Conservation (phyloP, 1,140 invertebrate species). For the Drosophila insularis region DNA sequence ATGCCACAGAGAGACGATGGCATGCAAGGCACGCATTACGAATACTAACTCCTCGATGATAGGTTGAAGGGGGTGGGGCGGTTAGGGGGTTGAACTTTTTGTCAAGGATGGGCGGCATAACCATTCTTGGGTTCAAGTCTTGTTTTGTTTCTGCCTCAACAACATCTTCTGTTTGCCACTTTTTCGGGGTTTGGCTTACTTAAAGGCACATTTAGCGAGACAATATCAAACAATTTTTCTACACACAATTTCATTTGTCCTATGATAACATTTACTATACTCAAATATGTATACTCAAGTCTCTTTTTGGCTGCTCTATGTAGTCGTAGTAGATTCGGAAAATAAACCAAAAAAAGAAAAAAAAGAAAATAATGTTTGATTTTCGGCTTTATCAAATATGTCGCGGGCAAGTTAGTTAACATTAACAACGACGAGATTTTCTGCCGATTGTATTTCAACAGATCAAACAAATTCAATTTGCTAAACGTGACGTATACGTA, state of each 20-base stretch:
- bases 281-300: not conserved
- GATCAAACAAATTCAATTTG: not conserved
- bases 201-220: not conserved
- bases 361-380: not conserved
- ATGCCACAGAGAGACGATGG: not conserved
- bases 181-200: not conserved
- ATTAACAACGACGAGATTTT: no score
- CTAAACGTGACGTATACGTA: not conserved
- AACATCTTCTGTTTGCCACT: conserved; percentile 15
- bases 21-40: not conserved
- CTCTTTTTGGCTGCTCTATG: no score
- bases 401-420: no score
- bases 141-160: conserved; percentile 7
- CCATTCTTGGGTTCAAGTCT: conserved; percentile 3
- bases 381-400: not conserved
- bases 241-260: not conserved
- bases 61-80: not conserved
- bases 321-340: not conserved
- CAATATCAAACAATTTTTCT: not conserved
- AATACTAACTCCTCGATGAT: no score
- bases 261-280: not conserved
- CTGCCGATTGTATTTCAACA: no score
- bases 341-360: not conserved
- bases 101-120: no score
- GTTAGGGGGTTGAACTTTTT: no score